Evolutionary conservation across 2,797 vertebrate genomes (phyloP).

Genomic region (Muraenolepis orangiensis): DNA sequence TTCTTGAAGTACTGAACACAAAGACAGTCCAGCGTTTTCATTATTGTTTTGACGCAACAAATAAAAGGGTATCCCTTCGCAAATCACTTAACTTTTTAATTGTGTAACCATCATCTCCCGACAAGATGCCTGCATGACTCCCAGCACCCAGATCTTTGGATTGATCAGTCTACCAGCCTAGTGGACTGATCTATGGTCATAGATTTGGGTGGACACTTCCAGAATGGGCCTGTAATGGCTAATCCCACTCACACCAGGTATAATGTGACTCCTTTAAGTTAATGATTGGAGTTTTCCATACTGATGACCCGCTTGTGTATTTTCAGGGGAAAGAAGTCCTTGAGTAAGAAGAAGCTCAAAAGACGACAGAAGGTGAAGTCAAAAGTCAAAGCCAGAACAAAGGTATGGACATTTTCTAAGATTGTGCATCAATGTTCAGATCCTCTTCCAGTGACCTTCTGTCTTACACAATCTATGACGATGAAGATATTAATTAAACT

Average conservation of each 20-base stretch:
- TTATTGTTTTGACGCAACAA: not conserved
- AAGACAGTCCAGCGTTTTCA: not conserved
- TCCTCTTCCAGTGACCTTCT: not conserved
- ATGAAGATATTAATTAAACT: not conserved
- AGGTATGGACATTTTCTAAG: slow-evolving; percentile 71
- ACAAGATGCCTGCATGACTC: not conserved
- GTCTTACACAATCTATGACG: not conserved
- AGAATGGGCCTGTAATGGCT: too few relatives aligned
- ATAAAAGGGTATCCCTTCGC: not conserved
- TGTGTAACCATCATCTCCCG: not conserved
- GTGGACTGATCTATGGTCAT: too few relatives aligned
- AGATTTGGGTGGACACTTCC: too few relatives aligned
- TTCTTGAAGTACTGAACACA: not conserved
- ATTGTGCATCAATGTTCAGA: not conserved
- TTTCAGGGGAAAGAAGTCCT: slow-evolving; percentile 93
- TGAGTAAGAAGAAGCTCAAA: slow-evolving; percentile 99
- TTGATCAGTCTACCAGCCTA: too few relatives aligned
- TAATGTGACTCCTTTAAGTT: too few relatives aligned
- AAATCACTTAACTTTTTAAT: not conserved
- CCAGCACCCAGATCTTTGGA: too few relatives aligned
- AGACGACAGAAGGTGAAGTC: slow-evolving; percentile 97
- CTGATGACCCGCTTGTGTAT: slow-evolving; percentile 2
- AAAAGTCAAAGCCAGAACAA: slow-evolving; percentile 96
- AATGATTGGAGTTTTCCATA: slow-evolving; percentile 4
- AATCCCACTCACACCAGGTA: too few relatives aligned